Evolutionary conservation across 2,888 invertebrate genomes (phyloP), one percentile per base, ranked within the genome.

Genomic region (Cistogaster globosa): DNA sequence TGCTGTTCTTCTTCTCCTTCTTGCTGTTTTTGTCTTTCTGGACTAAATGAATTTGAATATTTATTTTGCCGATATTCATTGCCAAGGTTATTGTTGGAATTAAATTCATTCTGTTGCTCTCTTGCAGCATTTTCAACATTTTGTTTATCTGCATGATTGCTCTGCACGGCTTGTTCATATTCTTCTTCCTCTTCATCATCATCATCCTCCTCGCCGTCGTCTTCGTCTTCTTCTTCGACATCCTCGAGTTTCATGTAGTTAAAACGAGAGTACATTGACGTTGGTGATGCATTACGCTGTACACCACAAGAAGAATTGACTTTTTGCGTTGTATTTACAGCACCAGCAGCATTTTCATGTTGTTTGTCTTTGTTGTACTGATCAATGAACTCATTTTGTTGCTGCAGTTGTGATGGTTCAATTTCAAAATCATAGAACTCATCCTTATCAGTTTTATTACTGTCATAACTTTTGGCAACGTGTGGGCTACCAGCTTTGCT

Each of bases 381-480:
- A 67, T 82, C 85, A 75, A n/a, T 76, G 82, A 85, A 82, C 78
- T 79, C 71, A 36, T 78, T 53, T 42, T 67, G 55, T 6, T 78
- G 71, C 16, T 69, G 42, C 12, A 42, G 58, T 20, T 74, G 68
- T 60, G 48, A 1, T 71, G 71, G 4, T 71, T 71, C 76, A 57
- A 65, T 85, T 81, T 90, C 90, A 6, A 90, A 89, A 67, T 92
- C 92, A 85, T 91, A 91, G 86, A 89, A 92, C 18, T 91, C 87
- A 16, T 92, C 91, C 38, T 88, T 84, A 63, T 88, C 87, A 14
- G 80, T 87, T n/a, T 87, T 85, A 79, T 84, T 88, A n/a, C 77
- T 87, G 71, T 83, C 86, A 86, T 55, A 74, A 74, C 82, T 85
- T 58, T 82, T 78, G 51, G 85, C 67, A 82, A 20, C 60, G 60